Evolutionary conservation across 23 tunicate genomes (phyloP), one percentile per base, ranked within the genome.

Genomic region (Diplosoma virens): DNA sequence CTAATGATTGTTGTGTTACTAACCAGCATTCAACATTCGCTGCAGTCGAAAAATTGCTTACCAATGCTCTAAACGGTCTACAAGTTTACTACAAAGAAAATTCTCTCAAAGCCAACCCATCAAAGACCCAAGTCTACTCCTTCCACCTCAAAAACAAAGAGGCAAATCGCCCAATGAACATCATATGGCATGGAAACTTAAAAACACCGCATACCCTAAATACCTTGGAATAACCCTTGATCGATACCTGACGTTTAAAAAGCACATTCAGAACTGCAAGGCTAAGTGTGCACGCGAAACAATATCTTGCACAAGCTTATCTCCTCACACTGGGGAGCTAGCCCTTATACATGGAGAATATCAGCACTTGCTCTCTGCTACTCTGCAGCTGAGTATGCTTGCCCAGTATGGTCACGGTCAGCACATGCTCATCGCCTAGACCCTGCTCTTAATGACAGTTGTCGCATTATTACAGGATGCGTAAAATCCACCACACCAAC

Each of bases 111-210:
- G 35, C n/a, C 7, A 7, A 25, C 21, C 24, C 34, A 5, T 63
- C 75, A 68, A 68, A 33, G 30, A 68, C 75, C 20, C 75, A 33
- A 68, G 54, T 68, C 7, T 68, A 54, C 24, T 34, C 75, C 25
- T 68, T 37, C 23, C 75, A 68, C 17, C 52, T 36, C 53, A 68
- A 23, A 36, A 68, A 68, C 53, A 37, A 6, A 68, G 75, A 68
- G 37, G 54, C 75, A 6, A 9, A 16, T n/a, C 20, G 75, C 7
- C 30, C 52, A 16, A 23, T 35, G 9, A 68, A 35, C 3, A 35
- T 68, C 30, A 6, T 14, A 22, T 68, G 75, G 54, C 3, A 25
- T 18, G 54, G 75, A 35, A 24, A 29, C 75, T 36, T 17, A 24
- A 68, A 68, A 6, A 68, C 54, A 24, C 18, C 30, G 54, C 75